Conservation (phyloP, 2,797 vertebrate genomes). For the Delichon dasypus region DNA sequence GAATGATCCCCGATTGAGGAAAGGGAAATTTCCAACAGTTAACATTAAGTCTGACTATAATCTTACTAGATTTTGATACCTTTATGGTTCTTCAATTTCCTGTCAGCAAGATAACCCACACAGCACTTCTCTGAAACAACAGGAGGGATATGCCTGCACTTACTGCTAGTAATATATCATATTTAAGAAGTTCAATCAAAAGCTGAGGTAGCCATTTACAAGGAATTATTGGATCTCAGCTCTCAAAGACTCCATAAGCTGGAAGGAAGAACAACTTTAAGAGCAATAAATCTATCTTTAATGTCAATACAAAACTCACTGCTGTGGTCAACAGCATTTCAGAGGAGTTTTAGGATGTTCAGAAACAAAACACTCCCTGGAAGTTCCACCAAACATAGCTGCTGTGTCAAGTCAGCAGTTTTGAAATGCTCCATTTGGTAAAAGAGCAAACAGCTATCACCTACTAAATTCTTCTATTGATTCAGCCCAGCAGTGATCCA, state of each 20-base stretch:
- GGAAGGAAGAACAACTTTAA: not conserved
- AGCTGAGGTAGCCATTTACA: not conserved
- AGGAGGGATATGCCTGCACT: not conserved
- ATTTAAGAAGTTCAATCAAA: not conserved
- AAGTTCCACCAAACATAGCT: not conserved
- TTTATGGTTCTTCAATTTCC: not conserved
- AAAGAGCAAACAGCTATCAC: conserved; percentile 34
- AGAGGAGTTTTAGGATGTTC: not conserved
- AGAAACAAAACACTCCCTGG: conserved; percentile 16
- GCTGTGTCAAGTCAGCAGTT: conserved; percentile 54
- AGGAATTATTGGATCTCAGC: not conserved
- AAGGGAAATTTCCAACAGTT: not conserved
- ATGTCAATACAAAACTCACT: not conserved
- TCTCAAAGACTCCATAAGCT: not conserved
- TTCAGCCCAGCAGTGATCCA: not conserved
- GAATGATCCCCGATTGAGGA: not conserved
- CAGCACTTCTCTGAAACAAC: not conserved
- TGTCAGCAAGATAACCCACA: not conserved
- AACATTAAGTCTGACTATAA: not conserved
- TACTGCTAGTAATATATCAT: not conserved
- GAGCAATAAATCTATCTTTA: conserved; percentile 14
- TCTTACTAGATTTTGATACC: not conserved
- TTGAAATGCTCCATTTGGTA: conserved; percentile 37
- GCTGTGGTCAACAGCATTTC: conserved; percentile 30
- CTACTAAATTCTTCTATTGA: not conserved